Conservation (phyloP, 2,888 invertebrate species). For the Ectobius pallidus region DNA sequence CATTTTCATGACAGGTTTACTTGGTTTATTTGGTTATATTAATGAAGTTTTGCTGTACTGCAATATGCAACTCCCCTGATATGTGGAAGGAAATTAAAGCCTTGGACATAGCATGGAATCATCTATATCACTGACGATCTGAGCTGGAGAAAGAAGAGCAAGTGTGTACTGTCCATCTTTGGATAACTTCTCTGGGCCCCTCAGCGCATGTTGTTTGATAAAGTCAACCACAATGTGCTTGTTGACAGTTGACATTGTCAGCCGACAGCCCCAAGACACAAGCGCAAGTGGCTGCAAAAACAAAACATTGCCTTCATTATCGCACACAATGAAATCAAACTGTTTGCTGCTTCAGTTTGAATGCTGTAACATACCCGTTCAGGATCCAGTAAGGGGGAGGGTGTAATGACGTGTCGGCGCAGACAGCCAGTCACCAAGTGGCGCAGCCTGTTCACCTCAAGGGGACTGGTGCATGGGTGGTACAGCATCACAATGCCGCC, state of each 20-base stretch:
- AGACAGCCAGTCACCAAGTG: conserved; percentile 69
- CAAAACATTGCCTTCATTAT: too few species aligned
- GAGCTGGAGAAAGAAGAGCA: conserved; percentile 55
- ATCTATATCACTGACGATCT: conserved; percentile 54
- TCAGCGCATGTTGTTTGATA: conserved; percentile 65
- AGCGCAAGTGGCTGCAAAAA: conserved; percentile 71
- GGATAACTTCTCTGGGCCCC: conserved; percentile 62
- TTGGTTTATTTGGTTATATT: too few species aligned
- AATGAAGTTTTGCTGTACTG: too few species aligned
- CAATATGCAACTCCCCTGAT: too few species aligned
- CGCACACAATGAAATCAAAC: too few species aligned
- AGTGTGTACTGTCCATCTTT: conserved; percentile 63
- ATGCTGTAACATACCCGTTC: conserved; percentile 60
- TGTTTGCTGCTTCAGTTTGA: too few species aligned
- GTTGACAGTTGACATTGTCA: conserved; percentile 73
- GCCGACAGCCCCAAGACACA: conserved; percentile 74
- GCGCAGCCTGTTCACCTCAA: conserved; percentile 67
- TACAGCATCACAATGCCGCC: conserved; percentile 84
- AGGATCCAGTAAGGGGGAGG: conserved; percentile 64
- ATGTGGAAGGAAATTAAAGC: neutral
- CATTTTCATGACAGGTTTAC: too few species aligned
- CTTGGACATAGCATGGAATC: conserved; percentile 58
- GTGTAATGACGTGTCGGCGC: conserved; percentile 77
- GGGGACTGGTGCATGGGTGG: conserved; percentile 78
- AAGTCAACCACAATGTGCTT: conserved; percentile 62